phyloP scores from a whole-genome alignment of 2,888 invertebrate species.

The Chrysodeixis includens region DNA sequence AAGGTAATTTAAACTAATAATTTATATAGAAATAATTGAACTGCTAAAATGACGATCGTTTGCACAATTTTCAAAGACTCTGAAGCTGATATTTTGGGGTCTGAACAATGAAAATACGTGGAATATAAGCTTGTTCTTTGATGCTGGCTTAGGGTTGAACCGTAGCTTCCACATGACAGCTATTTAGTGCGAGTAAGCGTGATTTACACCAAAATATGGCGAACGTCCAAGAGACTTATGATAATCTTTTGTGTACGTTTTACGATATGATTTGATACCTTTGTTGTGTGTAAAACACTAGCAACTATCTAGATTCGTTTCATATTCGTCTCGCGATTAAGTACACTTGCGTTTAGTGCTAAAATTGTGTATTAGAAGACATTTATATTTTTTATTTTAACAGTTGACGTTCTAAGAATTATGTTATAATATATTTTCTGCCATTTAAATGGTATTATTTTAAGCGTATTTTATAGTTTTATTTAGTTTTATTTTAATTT shows the following conservation, averaged over 20 bases:
- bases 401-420: not conserved
- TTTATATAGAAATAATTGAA: constrained; percentile 3
- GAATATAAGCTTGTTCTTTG: not conserved
- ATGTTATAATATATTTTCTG: not conserved
- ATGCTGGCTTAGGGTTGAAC: not conserved
- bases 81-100: not conserved
- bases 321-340: not conserved
- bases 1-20: not conserved
- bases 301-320: not conserved
- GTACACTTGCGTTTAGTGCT: not conserved
- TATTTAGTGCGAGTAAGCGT: not conserved
- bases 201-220: constrained; percentile 3
- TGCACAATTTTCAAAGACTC: not conserved
- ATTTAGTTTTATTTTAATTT: too few species aligned
- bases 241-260: constrained; percentile 8
- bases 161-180: not conserved
- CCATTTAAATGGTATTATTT: not conserved
- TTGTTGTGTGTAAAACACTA: constrained; percentile 4
- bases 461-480: too few species aligned
- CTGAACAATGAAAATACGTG: not conserved
- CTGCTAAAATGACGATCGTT: not conserved
- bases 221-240: not conserved
- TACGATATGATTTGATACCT: not conserved
- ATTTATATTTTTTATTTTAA: not conserved
- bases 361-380: not conserved